A percentile compares a stretch with the other conserved stretches of the same genome.
Conservation (phyloP, 2,888 invertebrate species). For the Watsonalla binaria region DNA sequence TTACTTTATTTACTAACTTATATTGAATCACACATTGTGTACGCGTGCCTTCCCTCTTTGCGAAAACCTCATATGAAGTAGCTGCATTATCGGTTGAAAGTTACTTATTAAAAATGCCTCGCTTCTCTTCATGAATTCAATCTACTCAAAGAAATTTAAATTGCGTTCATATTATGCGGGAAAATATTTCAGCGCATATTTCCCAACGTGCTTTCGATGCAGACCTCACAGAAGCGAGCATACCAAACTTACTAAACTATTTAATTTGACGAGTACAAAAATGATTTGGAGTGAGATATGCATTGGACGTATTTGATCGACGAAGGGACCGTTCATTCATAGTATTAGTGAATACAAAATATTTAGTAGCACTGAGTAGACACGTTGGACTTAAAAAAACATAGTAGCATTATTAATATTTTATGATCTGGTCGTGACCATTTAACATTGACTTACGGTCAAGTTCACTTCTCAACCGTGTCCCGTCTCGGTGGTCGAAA, state of each 20-base stretch:
- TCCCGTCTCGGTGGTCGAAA: slow-evolving; percentile 1
- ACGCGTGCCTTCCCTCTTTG: slow-evolving; percentile 41
- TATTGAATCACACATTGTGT: slow-evolving; percentile 31
- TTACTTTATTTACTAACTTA: slow-evolving; percentile 57
- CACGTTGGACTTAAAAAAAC: no score
- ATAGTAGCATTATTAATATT: no score
- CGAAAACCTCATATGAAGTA: slow-evolving; percentile 33
- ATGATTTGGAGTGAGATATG: no score
- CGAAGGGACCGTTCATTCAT: no score
- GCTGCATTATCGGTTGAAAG: slow-evolving; percentile 17
- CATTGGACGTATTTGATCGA: no score
- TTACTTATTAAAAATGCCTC: slow-evolving; percentile 19
- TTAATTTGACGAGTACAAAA: no score
- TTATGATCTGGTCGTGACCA: neutral
- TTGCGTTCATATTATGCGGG: neutral
- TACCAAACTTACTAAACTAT: no score
- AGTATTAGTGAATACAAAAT: no score
- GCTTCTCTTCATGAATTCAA: slow-evolving; percentile 11
- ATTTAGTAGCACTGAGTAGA: no score
- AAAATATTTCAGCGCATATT: neutral
- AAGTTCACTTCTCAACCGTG: neutral
- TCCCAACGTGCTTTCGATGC: neutral
- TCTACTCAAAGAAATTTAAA: neutral
- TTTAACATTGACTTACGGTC: neutral
- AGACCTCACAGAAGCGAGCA: neutral